phyloP scores from a whole-genome alignment of 1,140 invertebrate genomes.

The Macrotrachela quadricornifera region DNA sequence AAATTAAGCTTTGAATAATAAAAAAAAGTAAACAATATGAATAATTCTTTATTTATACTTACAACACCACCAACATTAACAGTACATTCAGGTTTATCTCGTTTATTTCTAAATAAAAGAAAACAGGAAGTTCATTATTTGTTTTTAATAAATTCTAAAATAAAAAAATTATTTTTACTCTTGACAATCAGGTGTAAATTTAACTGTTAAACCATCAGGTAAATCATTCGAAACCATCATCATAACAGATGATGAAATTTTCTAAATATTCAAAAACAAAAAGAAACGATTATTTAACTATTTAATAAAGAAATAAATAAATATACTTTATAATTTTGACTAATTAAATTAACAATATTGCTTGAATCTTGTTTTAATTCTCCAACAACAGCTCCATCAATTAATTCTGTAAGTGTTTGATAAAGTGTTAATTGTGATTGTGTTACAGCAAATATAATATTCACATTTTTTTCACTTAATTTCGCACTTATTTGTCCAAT shows the following conservation, averaged over 20 bases:
- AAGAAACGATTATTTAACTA: background rate
- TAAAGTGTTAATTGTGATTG: conserved; percentile 60
- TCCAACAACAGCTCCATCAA: conserved; percentile 50
- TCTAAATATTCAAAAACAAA: conserved; percentile 27
- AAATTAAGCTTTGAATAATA: background rate
- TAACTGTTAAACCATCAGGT: conserved; percentile 53
- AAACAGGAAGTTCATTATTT: background rate
- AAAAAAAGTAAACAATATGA: background rate
- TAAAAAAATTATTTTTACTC: conserved; percentile 27
- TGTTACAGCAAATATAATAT: conserved; percentile 94
- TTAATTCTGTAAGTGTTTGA: conserved; percentile 46
- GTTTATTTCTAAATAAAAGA: conserved; percentile 11
- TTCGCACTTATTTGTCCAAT: conserved; percentile 64
- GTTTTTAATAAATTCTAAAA: background rate
- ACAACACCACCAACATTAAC: background rate
- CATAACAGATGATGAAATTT: conserved; percentile 73
- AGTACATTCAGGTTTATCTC: background rate
- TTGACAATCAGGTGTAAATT: conserved; percentile 65
- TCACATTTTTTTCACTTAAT: conserved; percentile 77
- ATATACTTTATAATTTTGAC: conserved; percentile 57
- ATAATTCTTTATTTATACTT: background rate
- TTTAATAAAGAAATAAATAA: background rate
- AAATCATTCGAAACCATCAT: conserved; percentile 60
- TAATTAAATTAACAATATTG: conserved; percentile 74
- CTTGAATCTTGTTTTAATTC: conserved; percentile 63